Percentiles rank a stretch among this genome's conserved stretches.
These are phyloP conservation scores for Eupithecia vulgata DNA, from an alignment of 2,888 invertebrate species.

Conservation along the genomic window DNA sequence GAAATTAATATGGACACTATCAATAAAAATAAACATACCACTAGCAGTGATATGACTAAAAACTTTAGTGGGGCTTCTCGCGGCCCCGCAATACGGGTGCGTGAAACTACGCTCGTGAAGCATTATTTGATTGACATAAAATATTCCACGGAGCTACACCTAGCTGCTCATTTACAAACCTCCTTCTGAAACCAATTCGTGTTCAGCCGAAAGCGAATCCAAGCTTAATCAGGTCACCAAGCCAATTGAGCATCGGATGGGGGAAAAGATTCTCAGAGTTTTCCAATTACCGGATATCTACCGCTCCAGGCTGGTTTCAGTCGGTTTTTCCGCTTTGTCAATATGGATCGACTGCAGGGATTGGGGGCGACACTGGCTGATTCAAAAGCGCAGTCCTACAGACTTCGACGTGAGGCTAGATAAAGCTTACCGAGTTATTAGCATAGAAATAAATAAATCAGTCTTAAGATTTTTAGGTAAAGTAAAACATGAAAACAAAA, in stretches of 20 bases:
- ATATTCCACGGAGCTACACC: neutral
- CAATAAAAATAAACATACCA: no score
- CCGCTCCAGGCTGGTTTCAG: constrained; percentile 2
- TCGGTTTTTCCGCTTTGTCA: constrained; percentile 10
- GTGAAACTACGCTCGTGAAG: neutral
- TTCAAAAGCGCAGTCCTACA: neutral
- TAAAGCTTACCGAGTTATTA: neutral
- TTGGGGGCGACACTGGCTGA: neutral
- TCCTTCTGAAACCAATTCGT: neutral
- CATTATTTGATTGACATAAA: neutral
- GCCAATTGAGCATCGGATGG: constrained; percentile 10
- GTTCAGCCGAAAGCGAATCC: neutral
- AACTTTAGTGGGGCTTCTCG: neutral
- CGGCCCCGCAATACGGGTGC: neutral
- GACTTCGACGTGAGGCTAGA: neutral
- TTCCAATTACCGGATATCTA: constrained; percentile 10
- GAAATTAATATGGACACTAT: no score
- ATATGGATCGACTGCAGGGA: constrained; percentile 3
- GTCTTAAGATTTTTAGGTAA: no score
- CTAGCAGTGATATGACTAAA: no score
- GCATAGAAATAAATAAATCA: no score
- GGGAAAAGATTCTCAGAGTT: constrained; percentile 7
- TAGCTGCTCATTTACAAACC: no score
- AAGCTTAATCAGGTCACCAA: constrained; percentile 6
- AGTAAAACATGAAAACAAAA: no score